Conservation (phyloP, 2,888 invertebrate species). For the Gastracanthus pulcherrimus region DNA sequence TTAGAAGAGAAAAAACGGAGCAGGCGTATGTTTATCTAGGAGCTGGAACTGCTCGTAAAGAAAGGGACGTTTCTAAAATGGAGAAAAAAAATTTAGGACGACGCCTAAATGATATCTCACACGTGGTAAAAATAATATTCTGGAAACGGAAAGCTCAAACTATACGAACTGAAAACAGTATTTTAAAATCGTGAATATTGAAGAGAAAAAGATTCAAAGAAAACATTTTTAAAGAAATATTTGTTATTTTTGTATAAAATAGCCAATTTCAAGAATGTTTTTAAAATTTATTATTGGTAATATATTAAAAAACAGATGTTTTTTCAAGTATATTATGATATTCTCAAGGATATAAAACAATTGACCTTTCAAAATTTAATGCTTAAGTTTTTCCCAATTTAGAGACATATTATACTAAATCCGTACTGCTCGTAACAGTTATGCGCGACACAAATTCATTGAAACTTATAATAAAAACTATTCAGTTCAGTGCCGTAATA, state of each 20-base stretch:
- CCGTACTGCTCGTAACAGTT: not conserved
- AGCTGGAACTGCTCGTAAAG: not conserved
- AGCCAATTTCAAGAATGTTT: too few relatives aligned
- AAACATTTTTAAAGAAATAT: not conserved
- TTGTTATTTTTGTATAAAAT: too few relatives aligned
- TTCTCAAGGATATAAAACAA: too few relatives aligned
- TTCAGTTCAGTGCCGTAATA: too few relatives aligned
- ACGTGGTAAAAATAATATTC: constrained; percentile 1
- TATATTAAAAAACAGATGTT: too few relatives aligned
- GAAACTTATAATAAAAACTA: constrained; percentile 15
- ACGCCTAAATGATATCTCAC: not conserved
- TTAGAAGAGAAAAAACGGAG: too few relatives aligned
- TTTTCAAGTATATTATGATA: too few relatives aligned
- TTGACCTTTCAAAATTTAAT: not conserved
- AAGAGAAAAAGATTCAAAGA: not conserved
- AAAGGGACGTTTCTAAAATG: not conserved
- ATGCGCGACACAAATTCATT: not conserved
- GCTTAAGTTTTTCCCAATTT: not conserved
- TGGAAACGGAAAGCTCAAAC: not conserved
- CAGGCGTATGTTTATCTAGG: not conserved
- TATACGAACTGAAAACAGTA: not conserved
- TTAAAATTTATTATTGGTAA: too few relatives aligned
- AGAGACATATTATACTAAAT: too few relatives aligned
- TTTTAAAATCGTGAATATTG: not conserved
- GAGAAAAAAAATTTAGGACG: not conserved